Conservation (phyloP, 2,888 invertebrate genomes). For the Drosophila diplacantha region DNA sequence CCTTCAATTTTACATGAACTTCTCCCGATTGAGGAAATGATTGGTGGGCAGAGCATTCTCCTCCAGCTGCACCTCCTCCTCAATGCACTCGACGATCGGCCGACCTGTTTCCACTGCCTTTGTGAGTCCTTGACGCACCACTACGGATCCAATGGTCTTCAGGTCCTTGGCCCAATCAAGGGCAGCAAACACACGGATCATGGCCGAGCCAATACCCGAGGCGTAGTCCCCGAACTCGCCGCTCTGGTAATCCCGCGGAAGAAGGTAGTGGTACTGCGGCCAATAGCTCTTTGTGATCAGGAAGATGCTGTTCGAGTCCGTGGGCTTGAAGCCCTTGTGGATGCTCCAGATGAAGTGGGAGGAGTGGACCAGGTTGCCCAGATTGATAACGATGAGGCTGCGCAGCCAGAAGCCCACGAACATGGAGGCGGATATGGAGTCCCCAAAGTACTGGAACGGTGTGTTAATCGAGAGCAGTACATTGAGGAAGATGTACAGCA, state of each 20-base stretch:
- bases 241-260: conserved; percentile 89
- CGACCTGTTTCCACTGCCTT: conserved; percentile 80
- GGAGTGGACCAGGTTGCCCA: conserved; percentile 86
- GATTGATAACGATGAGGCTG: conserved; percentile 82
- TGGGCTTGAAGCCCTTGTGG: conserved; percentile 84
- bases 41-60: conserved; percentile 78
- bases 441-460: conserved; percentile 88
- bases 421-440: conserved; percentile 81
- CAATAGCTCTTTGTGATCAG: conserved; percentile 86
- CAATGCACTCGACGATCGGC: conserved; percentile 80
- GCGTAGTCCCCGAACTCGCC: conserved; percentile 89
- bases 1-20: conserved; percentile 67
- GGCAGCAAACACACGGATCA: conserved; percentile 85
- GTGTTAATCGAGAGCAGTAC: conserved; percentile 86
- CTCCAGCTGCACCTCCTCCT: conserved; percentile 78
- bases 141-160: conserved; percentile 81
- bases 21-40: conserved; percentile 79
- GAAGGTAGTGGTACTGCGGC: conserved; percentile 88
- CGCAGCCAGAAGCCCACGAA: conserved; percentile 85
- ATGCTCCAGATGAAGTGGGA: conserved; percentile 86
- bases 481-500: conserved; percentile 82
- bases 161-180: conserved; percentile 83
- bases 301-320: conserved; percentile 86
- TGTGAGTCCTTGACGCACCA: conserved; percentile 83
- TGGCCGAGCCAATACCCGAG: conserved; percentile 82